Percentiles rank a stretch among this genome's conserved stretches.
Evolutionary conservation across 2,888 invertebrate species (phyloP).

Genomic region (Melanostoma mellinum): DNA sequence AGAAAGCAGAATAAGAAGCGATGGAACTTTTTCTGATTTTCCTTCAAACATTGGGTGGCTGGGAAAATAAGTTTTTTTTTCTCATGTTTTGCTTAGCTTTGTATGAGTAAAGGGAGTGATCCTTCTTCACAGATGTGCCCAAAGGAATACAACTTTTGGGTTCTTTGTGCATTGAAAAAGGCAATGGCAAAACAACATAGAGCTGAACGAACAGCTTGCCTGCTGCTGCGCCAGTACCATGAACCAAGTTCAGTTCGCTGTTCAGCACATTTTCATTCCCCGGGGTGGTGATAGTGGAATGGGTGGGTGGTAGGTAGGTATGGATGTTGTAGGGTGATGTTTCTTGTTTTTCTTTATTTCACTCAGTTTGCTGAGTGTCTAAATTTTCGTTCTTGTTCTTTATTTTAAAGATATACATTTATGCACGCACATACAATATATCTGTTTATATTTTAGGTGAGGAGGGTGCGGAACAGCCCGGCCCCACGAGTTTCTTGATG

Average conservation of each 20-base stretch:
- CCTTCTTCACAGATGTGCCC: slow-evolving; percentile 72
- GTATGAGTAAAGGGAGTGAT: slow-evolving; percentile 66
- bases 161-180: slow-evolving; percentile 58
- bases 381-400: slow-evolving; percentile 67
- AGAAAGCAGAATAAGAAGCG: slow-evolving; percentile 6
- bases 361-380: slow-evolving; percentile 71
- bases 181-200: slow-evolving; percentile 8
- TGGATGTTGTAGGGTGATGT: slow-evolving; percentile 24
- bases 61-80: slow-evolving; percentile 42
- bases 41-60: slow-evolving; percentile 57
- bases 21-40: slow-evolving; percentile 24
- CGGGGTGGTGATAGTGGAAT: slow-evolving; percentile 17
- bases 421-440: slow-evolving; percentile 52
- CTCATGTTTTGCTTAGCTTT: slow-evolving; percentile 15
- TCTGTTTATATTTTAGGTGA: slow-evolving; percentile 15
- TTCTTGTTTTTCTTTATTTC: slow-evolving; percentile 66
- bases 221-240: slow-evolving; percentile 18
- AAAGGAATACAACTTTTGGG: slow-evolving; percentile 71
- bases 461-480: slow-evolving; percentile 18
- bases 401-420: slow-evolving; percentile 61
- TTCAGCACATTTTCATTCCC: slow-evolving; percentile 66
- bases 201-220: slow-evolving; percentile 32
- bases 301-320: slow-evolving; percentile 10
- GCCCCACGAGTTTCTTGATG: slow-evolving; percentile 46
- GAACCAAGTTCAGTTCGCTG: slow-evolving; percentile 11